These are phyloP conservation scores for Alloscopus bannaensis DNA, from an alignment of 2,888 invertebrate species.

Conservation along the genomic window DNA sequence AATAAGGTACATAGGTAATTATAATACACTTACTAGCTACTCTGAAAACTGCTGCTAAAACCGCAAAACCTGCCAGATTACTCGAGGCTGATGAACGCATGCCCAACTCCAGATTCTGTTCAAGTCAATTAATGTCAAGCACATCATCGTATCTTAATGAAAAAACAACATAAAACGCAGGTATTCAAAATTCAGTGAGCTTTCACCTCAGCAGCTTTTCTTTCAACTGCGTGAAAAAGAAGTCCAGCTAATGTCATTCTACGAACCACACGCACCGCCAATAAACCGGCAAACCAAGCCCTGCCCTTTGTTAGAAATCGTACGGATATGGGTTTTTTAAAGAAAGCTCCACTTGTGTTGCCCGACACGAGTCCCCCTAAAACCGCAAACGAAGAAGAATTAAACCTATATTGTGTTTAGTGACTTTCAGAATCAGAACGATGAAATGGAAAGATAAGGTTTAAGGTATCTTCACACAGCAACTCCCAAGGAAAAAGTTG, in stretches of 20 bases:
- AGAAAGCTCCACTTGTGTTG: conserved; percentile 25
- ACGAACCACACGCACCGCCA: conserved; percentile 3
- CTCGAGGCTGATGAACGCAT: conserved; percentile 8
- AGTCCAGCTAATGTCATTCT: conserved; percentile 20
- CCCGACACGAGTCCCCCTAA: conserved; percentile 54
- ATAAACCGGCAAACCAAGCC: background rate
- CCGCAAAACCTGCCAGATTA: conserved; percentile 18
- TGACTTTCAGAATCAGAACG: background rate
- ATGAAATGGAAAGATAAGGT: too few relatives aligned
- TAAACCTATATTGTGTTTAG: background rate
- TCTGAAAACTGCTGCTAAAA: conserved; percentile 18
- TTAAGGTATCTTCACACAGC: conserved; percentile 11
- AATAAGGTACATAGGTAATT: too few relatives aligned
- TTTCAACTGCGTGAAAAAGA: conserved; percentile 35
- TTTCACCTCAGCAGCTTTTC: conserved; percentile 25
- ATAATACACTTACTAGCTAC: conserved; percentile 19
- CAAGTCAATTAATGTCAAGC: background rate
- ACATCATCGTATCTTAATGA: too few relatives aligned
- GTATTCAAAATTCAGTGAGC: background rate
- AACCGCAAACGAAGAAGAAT: background rate
- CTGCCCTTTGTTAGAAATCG: background rate
- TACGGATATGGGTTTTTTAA: background rate
- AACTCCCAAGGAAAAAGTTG: conserved; percentile 24
- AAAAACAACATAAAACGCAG: background rate
- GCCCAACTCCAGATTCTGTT: conserved; percentile 14